Percentiles rank a stretch among this genome's conserved stretches.
Conservation (phyloP, 2,888 invertebrate species). For the Epinotia ramella region DNA sequence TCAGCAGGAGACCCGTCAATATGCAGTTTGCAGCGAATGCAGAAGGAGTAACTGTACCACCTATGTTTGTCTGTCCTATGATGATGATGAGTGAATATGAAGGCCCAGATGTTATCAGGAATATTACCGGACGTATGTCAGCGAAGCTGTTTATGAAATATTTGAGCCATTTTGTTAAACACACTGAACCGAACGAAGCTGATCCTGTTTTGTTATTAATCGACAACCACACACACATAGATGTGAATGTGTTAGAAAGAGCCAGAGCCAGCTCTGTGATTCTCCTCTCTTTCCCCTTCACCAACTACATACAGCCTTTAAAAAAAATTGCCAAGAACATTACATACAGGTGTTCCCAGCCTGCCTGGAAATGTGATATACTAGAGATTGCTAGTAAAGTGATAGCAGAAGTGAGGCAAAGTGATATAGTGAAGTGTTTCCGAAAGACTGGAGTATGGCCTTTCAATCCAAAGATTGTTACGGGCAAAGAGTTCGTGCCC, state of each 20-base stretch:
- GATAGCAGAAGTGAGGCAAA: not conserved
- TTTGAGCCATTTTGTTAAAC: not conserved
- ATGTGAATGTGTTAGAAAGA: conserved; percentile 11
- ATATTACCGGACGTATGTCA: not conserved
- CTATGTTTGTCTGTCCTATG: not conserved
- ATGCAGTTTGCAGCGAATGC: conserved; percentile 5
- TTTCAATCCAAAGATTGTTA: not conserved
- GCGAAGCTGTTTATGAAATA: not conserved
- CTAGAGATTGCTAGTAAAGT: not conserved
- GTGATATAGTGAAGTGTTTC: conserved; percentile 6
- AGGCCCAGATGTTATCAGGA: not conserved
- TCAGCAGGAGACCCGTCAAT: not conserved
- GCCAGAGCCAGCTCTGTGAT: not conserved
- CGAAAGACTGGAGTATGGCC: conserved; percentile 8
- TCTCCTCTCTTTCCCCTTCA: not conserved
- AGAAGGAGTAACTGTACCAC: not conserved
- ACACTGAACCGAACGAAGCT: not conserved
- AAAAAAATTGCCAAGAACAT: not conserved
- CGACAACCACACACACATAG: not conserved
- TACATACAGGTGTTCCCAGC: not conserved
- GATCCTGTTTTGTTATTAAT: conserved; percentile 4
- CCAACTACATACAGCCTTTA: not conserved
- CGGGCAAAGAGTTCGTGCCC: conserved; percentile 5
- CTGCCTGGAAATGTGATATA: not conserved
- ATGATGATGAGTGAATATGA: not conserved